Conservation (phyloP, 2,113 vertebrate genomes). For the Mesoclemmys tuberculata region DNA sequence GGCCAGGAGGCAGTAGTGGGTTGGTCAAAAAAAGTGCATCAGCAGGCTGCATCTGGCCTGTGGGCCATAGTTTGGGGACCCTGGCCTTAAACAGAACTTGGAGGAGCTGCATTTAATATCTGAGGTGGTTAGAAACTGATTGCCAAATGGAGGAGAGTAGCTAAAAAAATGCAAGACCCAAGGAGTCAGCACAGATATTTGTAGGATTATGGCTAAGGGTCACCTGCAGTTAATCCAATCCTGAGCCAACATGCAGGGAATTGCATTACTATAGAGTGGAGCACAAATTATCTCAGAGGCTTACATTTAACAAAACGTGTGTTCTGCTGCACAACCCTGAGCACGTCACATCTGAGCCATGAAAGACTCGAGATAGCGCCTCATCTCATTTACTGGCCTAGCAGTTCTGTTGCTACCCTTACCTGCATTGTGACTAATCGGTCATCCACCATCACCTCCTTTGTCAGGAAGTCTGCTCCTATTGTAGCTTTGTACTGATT, state of each 20-base stretch:
- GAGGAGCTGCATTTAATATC: no score
- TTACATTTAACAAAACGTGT: background rate
- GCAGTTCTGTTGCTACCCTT: background rate
- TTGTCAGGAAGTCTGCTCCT: slow-evolving; percentile 98
- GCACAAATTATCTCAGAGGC: background rate
- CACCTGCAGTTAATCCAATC: background rate
- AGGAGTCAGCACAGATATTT: background rate
- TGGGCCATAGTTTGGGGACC: no score
- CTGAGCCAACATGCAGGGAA: background rate
- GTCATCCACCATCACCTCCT: slow-evolving; percentile 99
- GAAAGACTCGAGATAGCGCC: background rate
- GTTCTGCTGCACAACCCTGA: background rate
- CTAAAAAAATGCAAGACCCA: background rate
- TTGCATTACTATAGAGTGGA: background rate
- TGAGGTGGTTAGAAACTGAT: background rate
- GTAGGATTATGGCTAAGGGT: background rate
- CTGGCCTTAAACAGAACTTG: no score
- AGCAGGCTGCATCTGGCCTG: no score
- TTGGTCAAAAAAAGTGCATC: no score
- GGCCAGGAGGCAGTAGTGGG: no score
- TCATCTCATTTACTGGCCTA: no score
- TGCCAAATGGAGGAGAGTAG: background rate
- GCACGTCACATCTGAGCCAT: background rate
- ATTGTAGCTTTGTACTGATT: slow-evolving; percentile 99
- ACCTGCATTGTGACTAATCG: slow-evolving; percentile 99